Percentiles rank a stretch among this genome's conserved stretches.
Conservation (phyloP, 2,113 vertebrate species). For the Callaeas wilsoni region DNA sequence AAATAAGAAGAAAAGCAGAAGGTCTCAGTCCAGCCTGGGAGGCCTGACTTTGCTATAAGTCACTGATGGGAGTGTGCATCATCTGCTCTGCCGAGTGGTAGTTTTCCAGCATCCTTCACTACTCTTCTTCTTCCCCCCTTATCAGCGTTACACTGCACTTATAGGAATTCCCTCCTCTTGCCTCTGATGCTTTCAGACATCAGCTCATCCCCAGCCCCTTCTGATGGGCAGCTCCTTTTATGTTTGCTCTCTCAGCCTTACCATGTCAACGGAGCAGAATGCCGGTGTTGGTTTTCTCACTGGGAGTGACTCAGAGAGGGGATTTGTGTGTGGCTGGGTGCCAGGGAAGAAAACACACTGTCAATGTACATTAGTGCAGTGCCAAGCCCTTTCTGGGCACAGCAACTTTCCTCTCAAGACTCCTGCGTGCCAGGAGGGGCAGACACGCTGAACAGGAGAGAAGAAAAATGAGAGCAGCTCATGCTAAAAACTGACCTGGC, state of each 20-base stretch:
- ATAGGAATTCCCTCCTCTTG: neutral
- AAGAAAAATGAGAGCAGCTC: neutral
- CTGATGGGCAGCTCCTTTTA: constrained; percentile 29
- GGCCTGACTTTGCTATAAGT: neutral
- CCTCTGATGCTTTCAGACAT: neutral
- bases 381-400: constrained; percentile 40
- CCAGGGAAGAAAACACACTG: constrained; percentile 47
- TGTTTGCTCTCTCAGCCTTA: constrained; percentile 45
- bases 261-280: constrained; percentile 37
- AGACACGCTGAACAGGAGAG: neutral
- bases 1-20: neutral
- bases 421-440: neutral
- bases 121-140: neutral
- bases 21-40: neutral
- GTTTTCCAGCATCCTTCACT: constrained; percentile 16
- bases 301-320: constrained; percentile 44
- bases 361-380: neutral
- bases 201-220: neutral
- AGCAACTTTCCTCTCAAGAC: constrained; percentile 61
- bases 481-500: neutral
- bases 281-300: constrained; percentile 59
- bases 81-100: neutral
- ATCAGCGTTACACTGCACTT: neutral
- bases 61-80: neutral
- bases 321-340: neutral